Conservation (phyloP, 2,888 invertebrate species). For the Nasonia oneida region DNA sequence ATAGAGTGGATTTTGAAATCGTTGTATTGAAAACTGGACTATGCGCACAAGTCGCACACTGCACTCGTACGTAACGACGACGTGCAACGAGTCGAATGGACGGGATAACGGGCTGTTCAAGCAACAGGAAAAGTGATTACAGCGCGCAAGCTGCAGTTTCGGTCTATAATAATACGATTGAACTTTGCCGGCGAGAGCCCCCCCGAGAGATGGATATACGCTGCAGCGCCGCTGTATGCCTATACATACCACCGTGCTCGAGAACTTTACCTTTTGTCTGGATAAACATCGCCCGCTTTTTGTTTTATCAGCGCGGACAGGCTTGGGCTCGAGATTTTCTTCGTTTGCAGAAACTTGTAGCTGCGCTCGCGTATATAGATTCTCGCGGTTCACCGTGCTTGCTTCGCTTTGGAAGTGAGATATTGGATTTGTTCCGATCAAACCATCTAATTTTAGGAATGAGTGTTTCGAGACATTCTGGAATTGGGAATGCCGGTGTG, state of each 20-base stretch:
- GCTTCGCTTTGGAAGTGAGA: background rate
- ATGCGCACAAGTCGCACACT: background rate
- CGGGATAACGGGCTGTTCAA: conserved; percentile 11
- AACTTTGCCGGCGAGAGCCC: conserved; percentile 11
- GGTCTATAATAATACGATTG: conserved; percentile 47
- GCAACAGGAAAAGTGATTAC: conserved; percentile 47
- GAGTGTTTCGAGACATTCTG: background rate
- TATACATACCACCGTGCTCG: background rate
- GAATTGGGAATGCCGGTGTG: background rate
- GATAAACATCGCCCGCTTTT: conserved; percentile 41
- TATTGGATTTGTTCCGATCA: conserved; percentile 7
- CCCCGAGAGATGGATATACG: conserved; percentile 2
- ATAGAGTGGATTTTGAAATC: background rate
- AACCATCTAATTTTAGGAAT: background rate
- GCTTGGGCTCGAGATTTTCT: background rate
- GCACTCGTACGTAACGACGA: background rate
- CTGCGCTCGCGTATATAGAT: background rate
- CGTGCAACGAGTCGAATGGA: conserved; percentile 38
- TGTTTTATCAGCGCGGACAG: background rate
- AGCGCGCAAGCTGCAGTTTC: background rate
- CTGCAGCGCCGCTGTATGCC: background rate
- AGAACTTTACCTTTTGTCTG: conserved; percentile 36
- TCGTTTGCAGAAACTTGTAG: background rate
- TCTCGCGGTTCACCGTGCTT: background rate
- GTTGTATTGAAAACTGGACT: background rate